Evolutionary conservation across 2,888 invertebrate genomes (phyloP).

Genomic region (Cheilosia soror): DNA sequence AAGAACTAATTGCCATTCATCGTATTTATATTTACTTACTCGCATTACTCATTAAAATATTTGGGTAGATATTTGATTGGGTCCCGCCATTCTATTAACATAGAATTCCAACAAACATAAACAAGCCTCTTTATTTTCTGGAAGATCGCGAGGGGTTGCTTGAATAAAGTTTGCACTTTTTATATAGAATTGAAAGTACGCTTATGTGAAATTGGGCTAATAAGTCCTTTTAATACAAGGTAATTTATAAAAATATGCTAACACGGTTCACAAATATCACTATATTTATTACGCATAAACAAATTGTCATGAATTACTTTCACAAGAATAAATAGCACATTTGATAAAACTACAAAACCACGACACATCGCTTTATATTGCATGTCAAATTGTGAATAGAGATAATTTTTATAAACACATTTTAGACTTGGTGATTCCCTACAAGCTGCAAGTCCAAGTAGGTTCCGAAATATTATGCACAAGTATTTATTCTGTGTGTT

Average conservation of each 20-base stretch:
- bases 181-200: background rate
- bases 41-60: conserved; percentile 9
- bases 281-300: background rate
- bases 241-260: background rate
- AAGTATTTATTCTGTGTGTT: background rate
- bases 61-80: background rate
- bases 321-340: background rate
- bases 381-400: conserved; percentile 28
- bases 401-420: conserved; percentile 2
- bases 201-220: background rate
- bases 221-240: background rate
- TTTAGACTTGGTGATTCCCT: background rate
- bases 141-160: background rate
- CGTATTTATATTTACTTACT: conserved; percentile 5
- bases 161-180: background rate
- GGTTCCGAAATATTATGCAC: background rate
- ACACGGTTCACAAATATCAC: background rate
- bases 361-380: background rate
- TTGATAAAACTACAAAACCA: background rate
- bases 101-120: conserved; percentile 9
- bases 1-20: conserved; percentile 3
- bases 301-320: conserved; percentile 3
- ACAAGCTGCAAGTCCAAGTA: conserved; percentile 1
- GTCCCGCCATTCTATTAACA: conserved; percentile 13
- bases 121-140: conserved; percentile 12